Base-by-base conservation (phyloP, 2,888 invertebrate genomes). In the Melitaea athalia region DNA sequence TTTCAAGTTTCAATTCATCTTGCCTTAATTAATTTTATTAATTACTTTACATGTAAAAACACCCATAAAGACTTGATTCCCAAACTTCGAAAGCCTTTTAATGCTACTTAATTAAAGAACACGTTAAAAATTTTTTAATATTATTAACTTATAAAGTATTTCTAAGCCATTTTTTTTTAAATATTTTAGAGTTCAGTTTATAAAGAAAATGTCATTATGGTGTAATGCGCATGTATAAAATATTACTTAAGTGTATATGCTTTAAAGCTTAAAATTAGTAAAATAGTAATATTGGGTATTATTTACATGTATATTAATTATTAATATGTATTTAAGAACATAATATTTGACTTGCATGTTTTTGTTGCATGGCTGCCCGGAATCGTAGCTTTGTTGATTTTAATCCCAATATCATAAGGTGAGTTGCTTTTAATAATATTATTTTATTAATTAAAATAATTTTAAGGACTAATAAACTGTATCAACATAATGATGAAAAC, bases 351-450 rank as follows among this genome's bases (percentile, higher is more conserved):
- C 42, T 70, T 87, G 92, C 92, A 92, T 92, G 91, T 92, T 91
- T 89, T 84, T 89, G 86, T 92, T 92, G 92, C 92, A 92, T 92
- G 92, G 82, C 88, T 86, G 82, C 82, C 81, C 78, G 91, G 89
- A 87, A 81, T 42, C 79, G 85, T 92, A 92, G 92, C 86, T 92
- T 92, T 90, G 83, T 89, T 87, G 92, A 92, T 85, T 92, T 86
- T 91, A 90, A 91, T 85, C 88, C 92, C 69, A 88, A 86, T 80
- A 74, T 79, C 45, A 79, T 85, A 77, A 91, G 92, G 92, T 93
- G 77, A 92, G 92, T 85, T 71, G 67, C 47, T 15, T n/a, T 67
- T 55, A 33, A 53, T 52, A 31, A 47, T 45, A 17, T 47, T 52
- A 62, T 38, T 31, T n/a, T 15, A 31, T 31, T 60, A 24, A 17